Conservation (phyloP, 2,888 invertebrate species). For the Conomelus anceps region DNA sequence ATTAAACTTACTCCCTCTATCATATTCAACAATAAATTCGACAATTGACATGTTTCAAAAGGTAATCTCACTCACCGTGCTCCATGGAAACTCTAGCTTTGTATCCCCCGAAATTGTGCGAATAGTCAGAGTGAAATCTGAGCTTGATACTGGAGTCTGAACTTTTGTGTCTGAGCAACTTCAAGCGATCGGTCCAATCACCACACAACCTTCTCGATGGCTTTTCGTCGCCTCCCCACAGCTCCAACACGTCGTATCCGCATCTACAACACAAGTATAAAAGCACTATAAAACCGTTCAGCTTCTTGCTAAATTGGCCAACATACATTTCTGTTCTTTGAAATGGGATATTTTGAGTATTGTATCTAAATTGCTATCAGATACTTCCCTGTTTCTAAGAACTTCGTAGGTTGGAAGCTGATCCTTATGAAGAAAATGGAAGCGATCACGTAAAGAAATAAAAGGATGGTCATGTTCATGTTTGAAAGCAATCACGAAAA, state of each 20-base stretch:
- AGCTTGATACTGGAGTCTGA: conserved; percentile 55
- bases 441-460: no score
- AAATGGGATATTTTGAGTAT: neutral
- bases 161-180: conserved; percentile 62
- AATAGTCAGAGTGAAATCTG: conserved; percentile 68
- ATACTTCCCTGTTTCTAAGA: no score
- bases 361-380: no score
- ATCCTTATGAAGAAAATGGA: no score
- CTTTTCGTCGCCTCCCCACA: conserved; percentile 25
- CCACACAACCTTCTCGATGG: conserved; percentile 53
- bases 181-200: conserved; percentile 71
- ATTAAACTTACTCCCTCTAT: no score
- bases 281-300: neutral
- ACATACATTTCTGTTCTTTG: neutral
- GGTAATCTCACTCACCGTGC: conserved; percentile 54
- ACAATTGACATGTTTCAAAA: neutral
- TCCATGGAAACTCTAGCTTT: conserved; percentile 64
- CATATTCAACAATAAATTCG: neutral
- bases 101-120: conserved; percentile 67
- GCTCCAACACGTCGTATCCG: conserved; percentile 57
- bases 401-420: no score
- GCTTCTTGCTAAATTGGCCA: neutral
- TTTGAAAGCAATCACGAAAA: no score
- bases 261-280: conserved; percentile 53
- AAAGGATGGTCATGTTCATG: no score